Conservation (phyloP, 1,140 invertebrate species). For the Sarcophaga peregrina region DNA sequence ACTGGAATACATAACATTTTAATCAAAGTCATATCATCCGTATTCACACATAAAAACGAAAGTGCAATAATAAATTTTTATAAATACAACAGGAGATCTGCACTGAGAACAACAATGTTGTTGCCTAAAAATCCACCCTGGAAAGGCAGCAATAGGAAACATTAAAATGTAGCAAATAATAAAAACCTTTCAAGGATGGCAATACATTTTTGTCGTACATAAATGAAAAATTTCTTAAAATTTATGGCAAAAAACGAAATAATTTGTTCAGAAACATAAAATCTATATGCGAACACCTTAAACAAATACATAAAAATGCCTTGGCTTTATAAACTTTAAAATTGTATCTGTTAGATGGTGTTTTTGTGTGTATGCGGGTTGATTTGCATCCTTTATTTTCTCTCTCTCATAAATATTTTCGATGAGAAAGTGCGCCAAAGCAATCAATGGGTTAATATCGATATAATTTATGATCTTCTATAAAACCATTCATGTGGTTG, state of each 20-base stretch:
- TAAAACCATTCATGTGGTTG: constrained; percentile 17
- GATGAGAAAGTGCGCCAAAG: constrained; percentile 38
- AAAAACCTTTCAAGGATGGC: neutral
- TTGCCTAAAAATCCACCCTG: neutral
- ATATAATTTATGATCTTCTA: constrained; percentile 37
- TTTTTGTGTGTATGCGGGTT: too few species aligned
- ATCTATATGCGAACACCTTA: neutral
- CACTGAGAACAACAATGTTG: neutral
- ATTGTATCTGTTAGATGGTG: too few species aligned
- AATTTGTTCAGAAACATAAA: neutral
- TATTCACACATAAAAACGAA: constrained; percentile 13
- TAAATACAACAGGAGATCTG: constrained; percentile 28
- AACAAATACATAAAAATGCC: too few species aligned
- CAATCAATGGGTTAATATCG: constrained; percentile 40
- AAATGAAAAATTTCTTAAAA: neutral
- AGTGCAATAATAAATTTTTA: constrained; percentile 33
- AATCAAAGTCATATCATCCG: constrained; percentile 34
- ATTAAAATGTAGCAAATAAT: neutral
- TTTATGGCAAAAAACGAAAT: neutral
- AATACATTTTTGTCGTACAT: neutral
- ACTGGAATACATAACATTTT: constrained; percentile 23
- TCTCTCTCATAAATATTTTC: neutral
- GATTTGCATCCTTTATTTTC: too few species aligned
- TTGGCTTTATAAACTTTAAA: too few species aligned
- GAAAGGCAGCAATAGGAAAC: neutral